Percentiles rank a stretch among this genome's conserved stretches.
These are phyloP conservation scores for Dendrolimus kikuchii DNA, from an alignment of 1,140 invertebrate genomes.

Conservation along the genomic window DNA sequence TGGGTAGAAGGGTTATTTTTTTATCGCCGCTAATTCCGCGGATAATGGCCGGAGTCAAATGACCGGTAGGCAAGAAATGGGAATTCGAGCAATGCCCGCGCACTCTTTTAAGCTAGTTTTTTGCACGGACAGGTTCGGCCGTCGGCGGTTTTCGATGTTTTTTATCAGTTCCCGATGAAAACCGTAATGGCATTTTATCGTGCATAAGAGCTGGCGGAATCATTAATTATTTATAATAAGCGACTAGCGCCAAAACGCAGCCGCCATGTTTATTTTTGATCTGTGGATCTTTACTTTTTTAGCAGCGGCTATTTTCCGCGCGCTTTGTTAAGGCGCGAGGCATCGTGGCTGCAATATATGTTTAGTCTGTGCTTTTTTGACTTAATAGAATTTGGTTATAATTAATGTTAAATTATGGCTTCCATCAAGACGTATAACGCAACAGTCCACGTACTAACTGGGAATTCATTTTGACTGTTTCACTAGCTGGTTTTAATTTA, in stretches of 20 bases:
- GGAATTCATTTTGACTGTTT: no score
- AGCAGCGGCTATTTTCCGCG: slow-evolving; percentile 10
- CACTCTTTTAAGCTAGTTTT: slow-evolving; percentile 63
- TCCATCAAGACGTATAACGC: no score
- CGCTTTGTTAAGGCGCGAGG: no score
- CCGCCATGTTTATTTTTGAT: slow-evolving; percentile 28
- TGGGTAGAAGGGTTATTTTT: slow-evolving; percentile 60
- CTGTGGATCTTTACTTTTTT: not conserved
- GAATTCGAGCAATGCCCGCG: slow-evolving; percentile 64
- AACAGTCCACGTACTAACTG: no score
- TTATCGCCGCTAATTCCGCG: slow-evolving; percentile 61
- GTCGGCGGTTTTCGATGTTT: slow-evolving; percentile 49
- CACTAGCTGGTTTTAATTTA: no score
- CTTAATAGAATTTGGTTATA: no score
- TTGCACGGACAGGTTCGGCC: slow-evolving; percentile 44
- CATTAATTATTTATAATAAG: slow-evolving; percentile 72
- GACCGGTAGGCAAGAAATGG: slow-evolving; percentile 56
- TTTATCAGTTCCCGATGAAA: slow-evolving; percentile 62
- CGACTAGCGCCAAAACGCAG: slow-evolving; percentile 38
- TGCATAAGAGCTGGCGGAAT: slow-evolving; percentile 64
- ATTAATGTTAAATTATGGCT: no score
- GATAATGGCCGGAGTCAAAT: slow-evolving; percentile 68
- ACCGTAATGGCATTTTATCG: slow-evolving; percentile 70
- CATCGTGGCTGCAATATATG: no score
- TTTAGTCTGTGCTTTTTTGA: no score